A percentile compares a stretch with the other conserved stretches of the same genome.
These are phyloP conservation scores for Drosophila formosana DNA, from an alignment of 2,888 invertebrate species.

Conservation along the genomic window DNA sequence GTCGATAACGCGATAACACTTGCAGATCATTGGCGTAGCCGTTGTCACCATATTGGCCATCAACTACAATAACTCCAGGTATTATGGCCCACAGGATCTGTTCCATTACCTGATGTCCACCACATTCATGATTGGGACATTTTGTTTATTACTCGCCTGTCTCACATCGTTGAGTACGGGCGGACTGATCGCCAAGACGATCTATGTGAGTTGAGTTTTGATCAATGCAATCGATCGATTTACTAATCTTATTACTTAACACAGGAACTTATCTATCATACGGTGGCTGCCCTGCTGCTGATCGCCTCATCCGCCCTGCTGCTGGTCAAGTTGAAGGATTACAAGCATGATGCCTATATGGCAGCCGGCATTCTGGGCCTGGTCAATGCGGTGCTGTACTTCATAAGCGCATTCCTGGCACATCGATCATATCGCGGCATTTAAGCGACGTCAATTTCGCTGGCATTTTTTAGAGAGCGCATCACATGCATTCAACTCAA, in stretches of 20 bases:
- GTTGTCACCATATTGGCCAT: conserved; percentile 90
- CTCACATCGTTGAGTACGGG: conserved; percentile 92
- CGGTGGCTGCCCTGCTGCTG: conserved; percentile 90
- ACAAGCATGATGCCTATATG: conserved; percentile 88
- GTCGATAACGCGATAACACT: neutral
- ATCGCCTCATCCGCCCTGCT: conserved; percentile 90
- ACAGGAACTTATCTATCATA: conserved; percentile 94
- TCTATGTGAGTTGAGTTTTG: conserved; percentile 79
- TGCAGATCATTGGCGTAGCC: conserved; percentile 90
- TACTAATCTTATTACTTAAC: neutral
- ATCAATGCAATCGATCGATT: too few species aligned
- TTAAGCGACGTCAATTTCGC: conserved; percentile 83
- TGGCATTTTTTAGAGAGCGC: conserved; percentile 34
- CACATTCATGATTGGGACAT: conserved; percentile 92
- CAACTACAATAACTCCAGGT: conserved; percentile 84
- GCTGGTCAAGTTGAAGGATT: conserved; percentile 88
- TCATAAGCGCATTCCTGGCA: conserved; percentile 91
- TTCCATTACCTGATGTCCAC: conserved; percentile 91
- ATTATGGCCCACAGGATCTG: conserved; percentile 86
- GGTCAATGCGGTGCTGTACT: conserved; percentile 90
- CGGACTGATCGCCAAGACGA: conserved; percentile 92
- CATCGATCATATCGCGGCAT: conserved; percentile 91
- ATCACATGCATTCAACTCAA: conserved; percentile 20
- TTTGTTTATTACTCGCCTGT: conserved; percentile 90
- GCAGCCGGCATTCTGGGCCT: conserved; percentile 91